Base-by-base conservation (phyloP, 2,888 invertebrate species). In the Synergus umbraculus region DNA sequence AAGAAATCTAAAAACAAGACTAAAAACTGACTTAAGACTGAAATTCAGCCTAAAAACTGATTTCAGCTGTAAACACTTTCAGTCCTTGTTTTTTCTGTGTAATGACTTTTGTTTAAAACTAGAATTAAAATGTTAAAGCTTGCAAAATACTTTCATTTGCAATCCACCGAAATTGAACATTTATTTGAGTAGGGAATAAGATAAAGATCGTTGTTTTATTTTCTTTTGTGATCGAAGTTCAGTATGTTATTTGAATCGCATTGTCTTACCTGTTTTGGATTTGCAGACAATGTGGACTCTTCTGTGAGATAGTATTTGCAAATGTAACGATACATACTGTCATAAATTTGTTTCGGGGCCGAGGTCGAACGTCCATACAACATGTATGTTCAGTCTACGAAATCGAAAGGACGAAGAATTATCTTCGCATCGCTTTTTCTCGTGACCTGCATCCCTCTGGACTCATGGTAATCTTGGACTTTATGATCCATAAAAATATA, bases 321-420 rank as follows among this genome's bases (percentile, higher is more conserved):
- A 58, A 58, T 58, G 54, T 58, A 58, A 15, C 54, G 54, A 58
- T 58, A 58, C 54, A 18, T 58, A 58, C 54, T 58, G 54, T 86
- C 85, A 87, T 87, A 58, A 87, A 89, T 89, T 88, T 87, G 83
- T 88, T 87, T 88, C 86, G 86, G 87, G 87, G 86, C 85, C 88
- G 87, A 89, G 88, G 88, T 87, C 87, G 83, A 81, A 44, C 82
- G 79, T 81, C 77, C 80, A 76, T 80, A 79, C 78, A 79, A 80
- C 18, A 76, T 78, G 79, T 73, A 82, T 79, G 78, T 76, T 46
- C 77, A 67, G 67, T 73, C 66, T 79, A 81, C 81, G 77, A 81
- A 87, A 88, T 87, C 82, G 87, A 88, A 89, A 88, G 87, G 87
- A 88, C 83, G 84, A 82, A 76, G 78, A 67, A 76, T 43, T 63